A percentile compares a stretch with the other conserved stretches of the same genome.
Conservation (phyloP, 2,797 vertebrate species). For the Distichodus sexfasciatus region DNA sequence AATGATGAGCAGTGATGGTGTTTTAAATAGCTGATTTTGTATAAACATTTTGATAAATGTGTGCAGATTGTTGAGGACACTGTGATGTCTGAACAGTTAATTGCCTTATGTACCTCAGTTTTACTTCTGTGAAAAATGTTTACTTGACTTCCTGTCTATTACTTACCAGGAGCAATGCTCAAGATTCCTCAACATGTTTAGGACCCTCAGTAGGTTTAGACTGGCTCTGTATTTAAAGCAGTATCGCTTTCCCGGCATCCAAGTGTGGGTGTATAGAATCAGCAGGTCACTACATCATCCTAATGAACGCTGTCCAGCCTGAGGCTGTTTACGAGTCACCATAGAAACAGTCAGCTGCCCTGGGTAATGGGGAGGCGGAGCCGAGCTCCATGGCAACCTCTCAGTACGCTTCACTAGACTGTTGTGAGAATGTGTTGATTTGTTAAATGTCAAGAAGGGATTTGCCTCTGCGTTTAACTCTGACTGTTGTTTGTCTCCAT, state of each 20-base stretch:
- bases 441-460: slow-evolving; percentile 24
- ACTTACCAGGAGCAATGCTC: too few species aligned
- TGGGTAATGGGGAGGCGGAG: background rate
- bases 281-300: background rate
- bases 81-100: too few species aligned
- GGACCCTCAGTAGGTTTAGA: too few species aligned
- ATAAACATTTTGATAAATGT: too few species aligned
- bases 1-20: too few species aligned
- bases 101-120: too few species aligned
- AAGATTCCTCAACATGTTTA: too few species aligned
- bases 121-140: too few species aligned
- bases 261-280: background rate
- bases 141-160: too few species aligned
- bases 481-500: slow-evolving; percentile 8
- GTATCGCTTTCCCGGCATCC: background rate
- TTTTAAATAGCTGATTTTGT: too few species aligned
- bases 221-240: too few species aligned
- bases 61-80: too few species aligned
- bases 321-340: slow-evolving; percentile 15
- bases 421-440: background rate
- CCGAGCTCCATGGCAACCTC: slow-evolving; percentile 3
- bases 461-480: background rate
- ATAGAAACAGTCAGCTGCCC: slow-evolving; percentile 7
- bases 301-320: background rate
- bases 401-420: background rate